These are phyloP conservation scores for Akabosia matsudoensis DNA, from an alignment of 1,140 invertebrate genomes.

Conservation along the genomic window DNA sequence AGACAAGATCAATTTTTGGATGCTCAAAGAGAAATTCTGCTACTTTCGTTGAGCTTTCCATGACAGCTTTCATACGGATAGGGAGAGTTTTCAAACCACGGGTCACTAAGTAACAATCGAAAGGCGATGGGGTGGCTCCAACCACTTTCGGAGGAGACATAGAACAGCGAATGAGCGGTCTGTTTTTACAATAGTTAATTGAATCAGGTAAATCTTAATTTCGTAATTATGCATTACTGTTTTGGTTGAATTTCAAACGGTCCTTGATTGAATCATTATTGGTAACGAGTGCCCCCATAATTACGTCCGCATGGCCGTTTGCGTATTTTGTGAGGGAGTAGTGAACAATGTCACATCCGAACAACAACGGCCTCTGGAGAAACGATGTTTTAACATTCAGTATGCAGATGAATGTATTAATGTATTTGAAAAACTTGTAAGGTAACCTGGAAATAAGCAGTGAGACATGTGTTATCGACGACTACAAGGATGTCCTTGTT, in stretches of 20 bases:
- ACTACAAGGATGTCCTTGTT: conserved; percentile 74
- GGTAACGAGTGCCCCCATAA: conserved; percentile 86
- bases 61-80: conserved; percentile 85
- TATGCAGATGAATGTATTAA: too few relatives aligned
- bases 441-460: conserved; percentile 80
- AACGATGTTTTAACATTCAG: conserved; percentile 34
- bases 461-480: conserved; percentile 96
- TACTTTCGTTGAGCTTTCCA: conserved; percentile 70
- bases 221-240: conserved; percentile 67
- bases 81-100: conserved; percentile 91
- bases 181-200: background rate
- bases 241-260: conserved; percentile 80
- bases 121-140: conserved; percentile 90
- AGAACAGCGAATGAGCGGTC: too few relatives aligned
- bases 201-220: too few relatives aligned
- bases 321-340: conserved; percentile 80
- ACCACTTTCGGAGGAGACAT: conserved; percentile 61
- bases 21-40: conserved; percentile 77
- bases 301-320: conserved; percentile 82
- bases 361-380: conserved; percentile 75
- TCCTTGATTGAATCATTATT: conserved; percentile 70
- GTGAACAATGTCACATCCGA: conserved; percentile 87
- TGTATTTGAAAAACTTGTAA: background rate
- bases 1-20: conserved; percentile 71
- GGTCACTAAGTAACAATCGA: conserved; percentile 91